A percentile compares a stretch with the other conserved stretches of the same genome.
Conservation (phyloP, 2,113 vertebrate species). For the Pseudopodoces humilis region DNA sequence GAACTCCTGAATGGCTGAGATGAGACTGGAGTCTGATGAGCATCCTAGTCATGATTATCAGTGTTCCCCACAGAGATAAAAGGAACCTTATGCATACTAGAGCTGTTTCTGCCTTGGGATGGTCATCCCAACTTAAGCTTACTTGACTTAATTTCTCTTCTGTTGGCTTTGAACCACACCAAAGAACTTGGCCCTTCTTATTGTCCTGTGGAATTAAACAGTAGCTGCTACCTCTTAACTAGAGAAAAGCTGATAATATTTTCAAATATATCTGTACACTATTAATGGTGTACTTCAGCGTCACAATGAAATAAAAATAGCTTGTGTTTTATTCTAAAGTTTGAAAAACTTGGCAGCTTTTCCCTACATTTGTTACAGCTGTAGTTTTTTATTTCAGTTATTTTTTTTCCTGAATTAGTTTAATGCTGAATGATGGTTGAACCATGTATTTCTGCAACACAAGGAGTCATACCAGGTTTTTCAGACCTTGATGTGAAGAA, state of each 20-base stretch:
- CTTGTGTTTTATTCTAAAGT: background rate
- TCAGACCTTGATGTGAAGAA: background rate
- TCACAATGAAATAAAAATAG: background rate
- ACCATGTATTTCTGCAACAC: background rate
- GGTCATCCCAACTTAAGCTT: background rate
- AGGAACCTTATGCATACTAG: background rate
- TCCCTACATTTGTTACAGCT: background rate
- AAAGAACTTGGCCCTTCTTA: background rate
- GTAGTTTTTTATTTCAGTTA: background rate
- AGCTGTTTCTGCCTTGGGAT: background rate
- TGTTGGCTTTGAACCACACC: background rate
- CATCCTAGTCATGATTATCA: fast-evolving
- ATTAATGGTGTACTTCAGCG: background rate
- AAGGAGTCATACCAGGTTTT: background rate
- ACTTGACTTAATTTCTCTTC: background rate
- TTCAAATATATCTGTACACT: background rate
- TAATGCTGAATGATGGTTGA: background rate
- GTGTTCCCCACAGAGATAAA: background rate
- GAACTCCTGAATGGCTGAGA: background rate
- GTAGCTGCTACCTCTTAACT: slow-evolving; percentile 11
- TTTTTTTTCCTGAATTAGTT: background rate
- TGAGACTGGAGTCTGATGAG: background rate
- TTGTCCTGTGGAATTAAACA: slow-evolving; percentile 15
- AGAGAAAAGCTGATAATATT: background rate
- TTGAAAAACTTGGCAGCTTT: background rate